Evolutionary conservation across 1,140 invertebrate genomes (phyloP).

Genomic region (Venustaconcha ellipsiformis): DNA sequence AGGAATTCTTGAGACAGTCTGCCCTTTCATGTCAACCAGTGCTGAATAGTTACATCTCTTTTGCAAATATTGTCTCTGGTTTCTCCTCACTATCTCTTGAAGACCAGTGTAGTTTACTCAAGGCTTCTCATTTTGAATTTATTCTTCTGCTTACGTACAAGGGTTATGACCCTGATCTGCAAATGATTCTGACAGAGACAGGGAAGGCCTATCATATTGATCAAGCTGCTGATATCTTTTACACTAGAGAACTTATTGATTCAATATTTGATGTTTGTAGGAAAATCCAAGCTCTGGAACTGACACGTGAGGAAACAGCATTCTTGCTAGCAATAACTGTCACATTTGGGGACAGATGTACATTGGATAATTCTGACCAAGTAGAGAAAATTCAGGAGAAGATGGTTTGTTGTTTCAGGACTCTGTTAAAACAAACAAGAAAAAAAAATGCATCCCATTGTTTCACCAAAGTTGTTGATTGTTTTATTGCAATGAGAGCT

Average conservation of each 20-base stretch:
- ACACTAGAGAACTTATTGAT: constrained; percentile 27
- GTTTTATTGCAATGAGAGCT: constrained; percentile 31
- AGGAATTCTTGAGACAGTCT: constrained; percentile 30
- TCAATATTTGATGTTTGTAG: constrained; percentile 30
- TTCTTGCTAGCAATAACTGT: constrained; percentile 29
- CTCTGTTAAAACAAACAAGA: constrained; percentile 5
- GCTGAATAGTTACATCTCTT: constrained; percentile 29
- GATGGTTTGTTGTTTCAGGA: constrained; percentile 25
- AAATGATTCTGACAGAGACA: constrained; percentile 32
- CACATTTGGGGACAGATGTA: constrained; percentile 31
- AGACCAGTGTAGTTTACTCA: constrained; percentile 31
- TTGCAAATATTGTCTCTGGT: constrained; percentile 31
- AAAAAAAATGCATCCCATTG: constrained; percentile 8
- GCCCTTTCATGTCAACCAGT: constrained; percentile 30
- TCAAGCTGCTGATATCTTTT: constrained; percentile 33
- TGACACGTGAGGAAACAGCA: constrained; percentile 26
- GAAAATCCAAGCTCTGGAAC: constrained; percentile 23
- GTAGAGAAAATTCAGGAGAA: constrained; percentile 30
- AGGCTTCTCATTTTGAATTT: constrained; percentile 34
- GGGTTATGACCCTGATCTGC: constrained; percentile 25
- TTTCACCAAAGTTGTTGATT: constrained; percentile 32
- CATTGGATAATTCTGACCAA: constrained; percentile 9
- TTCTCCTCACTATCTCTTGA: constrained; percentile 26
- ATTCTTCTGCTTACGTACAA: constrained; percentile 25
- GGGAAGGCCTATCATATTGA: constrained; percentile 33